Evolutionary conservation across 2,797 vertebrate species (phyloP), one percentile per base, ranked within the genome.

Genomic region (Cirrhinus mrigala): DNA sequence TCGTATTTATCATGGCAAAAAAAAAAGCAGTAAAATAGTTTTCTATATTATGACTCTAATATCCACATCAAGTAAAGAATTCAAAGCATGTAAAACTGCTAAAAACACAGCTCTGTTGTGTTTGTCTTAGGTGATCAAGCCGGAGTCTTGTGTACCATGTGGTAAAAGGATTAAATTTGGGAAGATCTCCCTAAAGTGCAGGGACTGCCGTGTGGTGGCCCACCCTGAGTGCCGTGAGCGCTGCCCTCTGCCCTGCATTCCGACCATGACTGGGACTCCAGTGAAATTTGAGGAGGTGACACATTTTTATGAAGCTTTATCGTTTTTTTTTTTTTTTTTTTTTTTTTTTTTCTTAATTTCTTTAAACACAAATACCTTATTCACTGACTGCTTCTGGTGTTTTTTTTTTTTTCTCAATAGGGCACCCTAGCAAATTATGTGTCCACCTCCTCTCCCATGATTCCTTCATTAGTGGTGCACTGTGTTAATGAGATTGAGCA

Each of bases 81-180:
- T 29, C 14, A 29, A 64, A 64, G 27, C 6, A 33, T 46, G 16
- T 66, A 33, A 33, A 29, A 16, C 15, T 18, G 44, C 44, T 46
- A 46, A 46, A 9, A 11, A 46, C 9, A 27, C 15, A 27, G 8
- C 37, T 69, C 29, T 18, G 9, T 33, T 15, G 5, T 79, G 15
- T 9, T n/a, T 11, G 29, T 14, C 64, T 50, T 44, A 99, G 98
- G 98, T 99, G 92, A 99, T 99, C 91, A 99, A 99, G 88, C 98
- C 98, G 0, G 98, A 99, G 75, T 97, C 97, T 0, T 99, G 98
- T n/a, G 97, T 99, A 22, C 98, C 98, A 0, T 99, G 98, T 85
- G 98, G 98, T 1, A 99, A 99, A 91, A 96, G 97, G 87, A 97
- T 99, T 84, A 99, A 98, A 91, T 99, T 99, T 92, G 98, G 98